Evolutionary conservation across 2,113 vertebrate species (phyloP), one percentile per base, ranked within the genome.

Genomic region (Sceloporus undulatus): DNA sequence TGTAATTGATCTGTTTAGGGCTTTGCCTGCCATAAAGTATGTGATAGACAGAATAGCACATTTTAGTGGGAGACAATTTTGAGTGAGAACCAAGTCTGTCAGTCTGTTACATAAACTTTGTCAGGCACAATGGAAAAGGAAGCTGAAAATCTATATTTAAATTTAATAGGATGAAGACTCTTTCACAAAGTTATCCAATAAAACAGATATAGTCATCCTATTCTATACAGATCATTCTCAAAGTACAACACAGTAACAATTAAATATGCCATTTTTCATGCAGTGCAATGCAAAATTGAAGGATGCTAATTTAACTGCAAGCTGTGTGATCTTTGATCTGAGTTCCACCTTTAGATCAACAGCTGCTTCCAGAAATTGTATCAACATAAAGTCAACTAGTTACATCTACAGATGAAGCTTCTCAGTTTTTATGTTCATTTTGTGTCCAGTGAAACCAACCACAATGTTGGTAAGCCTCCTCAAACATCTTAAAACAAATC

Each of bases 321-420:
- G 54, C 19, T 52, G 19, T 34, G 3, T n/a, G 4, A 54, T 21
- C 34, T 11, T 78, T 54, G 59, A 16, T 52, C 29, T 21, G 85
- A 52, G 59, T n/a, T 21, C 40, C 27, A 8, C 4, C n/a, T 48
- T 73, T 65, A 65, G 27, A 66, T 82, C 23, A 82, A 0, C 0
- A n/a, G 1, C 25, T 42, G 87, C 59, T 86, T 14, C 9, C 23
- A 21, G 38, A 1, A 29, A 23, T 0, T 70, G 0, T 13, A 54
- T 10, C 27, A 52, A 66, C 2, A 59, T 0, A 0, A 0, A 13
- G 74, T 73, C 68, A 85, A n/a, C 6, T 38, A 34, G 62, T 86
- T 34, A 79, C 77, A 40, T 48, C 29, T 48, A 79, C 25, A 66
- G 9, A 70, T 71, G 14, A 40, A n/a, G 56, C 9, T 27, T 85